A percentile compares a stretch with the other conserved stretches of the same genome.
Evolutionary conservation across 1,140 invertebrate species (phyloP).

Genomic region (Sitophilus oryzae): DNA sequence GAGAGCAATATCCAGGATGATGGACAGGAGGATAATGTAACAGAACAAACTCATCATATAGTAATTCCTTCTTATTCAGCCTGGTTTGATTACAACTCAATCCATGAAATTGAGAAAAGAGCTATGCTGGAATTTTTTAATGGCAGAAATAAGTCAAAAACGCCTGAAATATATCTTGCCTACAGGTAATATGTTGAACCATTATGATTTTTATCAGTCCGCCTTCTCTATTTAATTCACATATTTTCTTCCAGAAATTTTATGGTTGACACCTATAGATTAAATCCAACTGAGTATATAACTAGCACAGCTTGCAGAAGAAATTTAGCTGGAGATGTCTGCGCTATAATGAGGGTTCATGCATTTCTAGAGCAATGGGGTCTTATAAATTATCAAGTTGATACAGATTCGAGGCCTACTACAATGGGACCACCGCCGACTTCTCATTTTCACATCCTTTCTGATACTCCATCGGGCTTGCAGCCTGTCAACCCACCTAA

Average conservation of each 20-base stretch:
- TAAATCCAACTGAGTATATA: constrained; percentile 98
- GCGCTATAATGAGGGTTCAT: constrained; percentile 98
- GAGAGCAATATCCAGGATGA: constrained; percentile 62
- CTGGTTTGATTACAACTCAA: constrained; percentile 99
- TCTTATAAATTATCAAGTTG: constrained; percentile 94
- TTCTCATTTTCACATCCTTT: constrained; percentile 97
- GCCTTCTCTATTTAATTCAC: too few species aligned
- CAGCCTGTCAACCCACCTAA: constrained; percentile 87
- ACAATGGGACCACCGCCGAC: constrained; percentile 98
- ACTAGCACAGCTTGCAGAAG: constrained; percentile 96
- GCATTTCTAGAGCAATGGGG: constrained; percentile 99
- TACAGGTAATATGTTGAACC: constrained; percentile 72
- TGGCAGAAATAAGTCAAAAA: constrained; percentile 97
- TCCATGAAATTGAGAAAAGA: constrained; percentile 93
- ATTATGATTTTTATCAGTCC: too few species aligned
- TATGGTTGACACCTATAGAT: constrained; percentile 98
- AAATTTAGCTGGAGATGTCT: constrained; percentile 98
- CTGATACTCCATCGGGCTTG: constrained; percentile 95
- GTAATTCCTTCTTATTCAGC: constrained; percentile 97
- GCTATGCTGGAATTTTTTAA: constrained; percentile 98
- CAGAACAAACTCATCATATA: constrained; percentile 98
- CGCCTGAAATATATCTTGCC: constrained; percentile 95
- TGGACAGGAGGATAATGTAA: constrained; percentile 90
- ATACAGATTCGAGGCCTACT: constrained; percentile 90
- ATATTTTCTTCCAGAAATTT: constrained; percentile 81